These are phyloP conservation scores for Entomobrya proxima DNA, from an alignment of 2,888 invertebrate species.

Conservation along the genomic window DNA sequence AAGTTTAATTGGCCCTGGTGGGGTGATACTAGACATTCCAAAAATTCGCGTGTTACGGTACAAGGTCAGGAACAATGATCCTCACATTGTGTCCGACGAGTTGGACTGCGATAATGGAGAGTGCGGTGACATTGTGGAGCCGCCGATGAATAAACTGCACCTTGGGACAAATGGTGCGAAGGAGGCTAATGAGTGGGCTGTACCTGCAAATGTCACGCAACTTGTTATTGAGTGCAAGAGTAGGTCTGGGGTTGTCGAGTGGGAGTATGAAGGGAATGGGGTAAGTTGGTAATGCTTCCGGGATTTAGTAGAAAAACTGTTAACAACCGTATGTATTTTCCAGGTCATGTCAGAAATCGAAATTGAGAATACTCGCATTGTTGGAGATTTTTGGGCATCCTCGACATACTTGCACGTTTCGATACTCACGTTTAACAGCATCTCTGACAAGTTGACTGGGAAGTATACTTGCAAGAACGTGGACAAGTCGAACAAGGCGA, in stretches of 20 bases:
- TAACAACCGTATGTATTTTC: no score
- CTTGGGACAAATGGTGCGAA: conserved; percentile 57
- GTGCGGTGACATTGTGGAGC: conserved; percentile 67
- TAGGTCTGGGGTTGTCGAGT: conserved; percentile 67
- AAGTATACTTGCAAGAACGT: conserved; percentile 64
- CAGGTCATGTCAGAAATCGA: conserved; percentile 65
- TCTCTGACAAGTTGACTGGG: conserved; percentile 63
- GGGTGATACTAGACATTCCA: conserved; percentile 61
- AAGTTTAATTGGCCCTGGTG: conserved; percentile 46
- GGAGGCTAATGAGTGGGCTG: conserved; percentile 64
- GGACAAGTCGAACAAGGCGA: conserved; percentile 56
- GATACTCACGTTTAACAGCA: conserved; percentile 45
- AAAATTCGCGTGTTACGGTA: conserved; percentile 65
- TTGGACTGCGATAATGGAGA: conserved; percentile 57
- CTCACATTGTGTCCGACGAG: conserved; percentile 62
- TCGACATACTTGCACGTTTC: conserved; percentile 62
- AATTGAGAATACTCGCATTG: conserved; percentile 59
- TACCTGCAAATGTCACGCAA: conserved; percentile 69
- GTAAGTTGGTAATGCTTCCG: conserved; percentile 21
- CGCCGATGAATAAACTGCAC: conserved; percentile 33
- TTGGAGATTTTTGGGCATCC: conserved; percentile 66
- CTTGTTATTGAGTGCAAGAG: conserved; percentile 67
- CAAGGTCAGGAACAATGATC: conserved; percentile 58
- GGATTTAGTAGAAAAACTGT: not conserved
- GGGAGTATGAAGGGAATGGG: conserved; percentile 72